Evolutionary conservation across 1,140 invertebrate genomes (phyloP), one percentile per base, ranked within the genome.

Genomic region (Solenopsis fugax): DNA sequence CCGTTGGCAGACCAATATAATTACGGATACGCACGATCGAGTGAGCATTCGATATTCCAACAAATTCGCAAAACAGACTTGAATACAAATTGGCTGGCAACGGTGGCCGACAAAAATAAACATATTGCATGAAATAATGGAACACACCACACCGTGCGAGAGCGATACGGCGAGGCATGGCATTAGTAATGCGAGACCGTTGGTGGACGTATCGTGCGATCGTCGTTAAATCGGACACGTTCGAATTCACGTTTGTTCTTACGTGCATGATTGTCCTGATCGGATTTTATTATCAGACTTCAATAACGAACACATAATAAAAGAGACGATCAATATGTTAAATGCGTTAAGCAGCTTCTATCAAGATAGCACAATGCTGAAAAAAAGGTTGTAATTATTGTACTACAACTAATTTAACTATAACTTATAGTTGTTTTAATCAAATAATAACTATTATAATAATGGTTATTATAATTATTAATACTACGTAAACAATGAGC

Each of bases 41-140:
- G 24, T 54, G 50, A 24, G 48, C 64, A 56, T 69, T 81, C 77
- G 64, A 81, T 81, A 81, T 81, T 81, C 48, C 77, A 41, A 81
- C 77, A 69, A 81, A 81, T 69, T 81, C 64, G 77, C 37, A 62
- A 81, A 81, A 81, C 48, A 24, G 64, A 81, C 64, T 37, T 69
- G 77, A 81, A 81, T 69, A 69, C 77, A 81, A 81, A 81, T 81
- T 62, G 62, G 50, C 50, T 21, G 50, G 6, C 16, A 50, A 48
- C 45, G 45, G 34, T 12, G 21, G n/a, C 34, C 62, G 4, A 9
- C 48, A 69, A 81, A 81, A 81, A 80, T 67, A 80, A 80, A 81
- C 77, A 81, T 69, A 81, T 69, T 50, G 64, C 64, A 7, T 81
- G 34, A 81, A 81, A 81, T 81, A 81, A 69, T 69, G 60, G 29